Evolutionary conservation across 2,888 invertebrate genomes (phyloP).

Genomic region (Saturnia japonica): DNA sequence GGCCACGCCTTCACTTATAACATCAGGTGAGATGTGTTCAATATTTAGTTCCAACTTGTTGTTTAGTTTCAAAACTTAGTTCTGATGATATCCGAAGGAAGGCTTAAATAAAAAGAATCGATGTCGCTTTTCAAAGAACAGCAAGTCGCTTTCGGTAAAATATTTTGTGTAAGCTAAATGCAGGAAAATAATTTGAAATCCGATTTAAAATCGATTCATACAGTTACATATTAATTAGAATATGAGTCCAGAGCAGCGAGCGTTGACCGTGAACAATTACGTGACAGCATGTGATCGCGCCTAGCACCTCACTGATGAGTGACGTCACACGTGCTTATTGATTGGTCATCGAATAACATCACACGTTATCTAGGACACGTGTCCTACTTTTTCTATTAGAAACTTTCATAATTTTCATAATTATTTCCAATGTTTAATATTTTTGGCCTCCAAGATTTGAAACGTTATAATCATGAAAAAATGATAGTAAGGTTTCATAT

Average conservation of each 20-base stretch:
- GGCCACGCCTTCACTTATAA: no score
- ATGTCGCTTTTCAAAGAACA: no score
- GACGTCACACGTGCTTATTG: neutral
- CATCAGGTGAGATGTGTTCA: no score
- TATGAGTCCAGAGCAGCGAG: neutral
- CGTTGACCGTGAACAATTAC: neutral
- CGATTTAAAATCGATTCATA: neutral
- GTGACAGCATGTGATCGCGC: neutral
- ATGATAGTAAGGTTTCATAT: neutral
- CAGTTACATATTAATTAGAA: neutral
- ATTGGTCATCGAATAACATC: neutral
- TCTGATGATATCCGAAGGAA: no score
- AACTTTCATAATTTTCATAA: neutral
- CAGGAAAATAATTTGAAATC: neutral
- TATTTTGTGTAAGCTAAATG: no score
- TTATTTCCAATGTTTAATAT: neutral
- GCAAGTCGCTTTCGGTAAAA: no score
- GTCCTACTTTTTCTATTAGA: neutral
- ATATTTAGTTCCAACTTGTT: no score
- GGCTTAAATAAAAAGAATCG: no score
- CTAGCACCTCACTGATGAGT: neutral
- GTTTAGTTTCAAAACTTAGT: no score
- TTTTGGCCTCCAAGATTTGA: no score
- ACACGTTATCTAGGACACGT: neutral
- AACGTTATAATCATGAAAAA: neutral